Conservation (phyloP, 2,113 vertebrate species). For the Chauna torquata region DNA sequence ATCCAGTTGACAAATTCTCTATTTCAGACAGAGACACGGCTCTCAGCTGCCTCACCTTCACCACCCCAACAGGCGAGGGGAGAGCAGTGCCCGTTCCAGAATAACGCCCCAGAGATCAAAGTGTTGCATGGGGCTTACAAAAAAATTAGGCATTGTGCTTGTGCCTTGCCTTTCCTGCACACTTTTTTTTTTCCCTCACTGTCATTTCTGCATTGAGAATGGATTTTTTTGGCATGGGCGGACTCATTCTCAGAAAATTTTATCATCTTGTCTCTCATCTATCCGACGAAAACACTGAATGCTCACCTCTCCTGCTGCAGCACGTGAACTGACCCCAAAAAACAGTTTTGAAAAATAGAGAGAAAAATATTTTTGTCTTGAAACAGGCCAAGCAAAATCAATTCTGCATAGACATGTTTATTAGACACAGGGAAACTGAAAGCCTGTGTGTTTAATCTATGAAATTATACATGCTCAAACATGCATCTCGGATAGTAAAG, state of each 20-base stretch:
- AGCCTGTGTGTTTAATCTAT: not conserved
- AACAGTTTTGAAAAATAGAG: not conserved
- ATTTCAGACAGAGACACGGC: not conserved
- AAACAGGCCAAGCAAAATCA: slow-evolving; percentile 47
- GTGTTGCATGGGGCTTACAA: not conserved
- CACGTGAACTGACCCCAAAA: not conserved
- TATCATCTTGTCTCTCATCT: not conserved
- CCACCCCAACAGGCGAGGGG: no score
- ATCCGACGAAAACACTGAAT: not conserved
- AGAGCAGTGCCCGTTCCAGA: not conserved
- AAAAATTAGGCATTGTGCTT: not conserved
- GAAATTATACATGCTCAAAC: slow-evolving; percentile 2
- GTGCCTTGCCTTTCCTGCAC: not conserved
- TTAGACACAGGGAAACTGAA: slow-evolving; percentile 5
- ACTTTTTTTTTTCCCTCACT: not conserved
- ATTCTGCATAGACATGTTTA: slow-evolving; percentile 18
- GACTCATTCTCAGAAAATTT: not conserved
- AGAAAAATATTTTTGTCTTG: slow-evolving; percentile 26
- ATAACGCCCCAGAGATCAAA: not conserved
- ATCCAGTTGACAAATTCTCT: not conserved
- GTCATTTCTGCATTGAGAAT: not conserved
- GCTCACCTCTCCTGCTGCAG: not conserved
- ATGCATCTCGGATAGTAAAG: not conserved
- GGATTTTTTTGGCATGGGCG: not conserved
- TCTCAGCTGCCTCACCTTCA: not conserved